A percentile compares a stretch with the other conserved stretches of the same genome.
Evolutionary conservation across 2,113 vertebrate genomes (phyloP).

Genomic region (Pithys albifrons): DNA sequence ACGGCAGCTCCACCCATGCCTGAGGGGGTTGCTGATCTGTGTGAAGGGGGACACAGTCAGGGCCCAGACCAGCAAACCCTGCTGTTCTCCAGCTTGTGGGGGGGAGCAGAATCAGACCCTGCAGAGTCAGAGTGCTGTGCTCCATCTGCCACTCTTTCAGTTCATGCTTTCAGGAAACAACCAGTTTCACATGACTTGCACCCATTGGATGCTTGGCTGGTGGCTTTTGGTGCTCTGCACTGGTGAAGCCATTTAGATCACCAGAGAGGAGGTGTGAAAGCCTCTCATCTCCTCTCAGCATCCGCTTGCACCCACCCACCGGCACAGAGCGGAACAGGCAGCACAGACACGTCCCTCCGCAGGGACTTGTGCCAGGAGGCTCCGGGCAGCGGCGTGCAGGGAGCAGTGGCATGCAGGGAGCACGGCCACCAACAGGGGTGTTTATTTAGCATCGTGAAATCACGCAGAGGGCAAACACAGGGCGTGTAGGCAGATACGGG

Average conservation of each 20-base stretch:
- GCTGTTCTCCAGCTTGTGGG: neutral
- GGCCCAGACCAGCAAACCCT: neutral
- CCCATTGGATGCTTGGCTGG: neutral
- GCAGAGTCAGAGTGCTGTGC: neutral
- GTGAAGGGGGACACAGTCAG: neutral
- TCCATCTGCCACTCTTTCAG: neutral
- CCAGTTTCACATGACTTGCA: neutral
- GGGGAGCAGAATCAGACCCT: neutral
- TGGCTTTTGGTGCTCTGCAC: constrained; percentile 10
- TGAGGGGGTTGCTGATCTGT: neutral
- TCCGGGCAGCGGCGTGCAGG: neutral
- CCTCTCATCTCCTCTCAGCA: neutral
- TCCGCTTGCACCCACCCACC: neutral
- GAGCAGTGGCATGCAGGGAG: neutral
- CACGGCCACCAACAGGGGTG: neutral
- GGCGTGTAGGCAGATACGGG: neutral
- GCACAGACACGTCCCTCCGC: neutral
- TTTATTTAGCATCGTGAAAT: neutral
- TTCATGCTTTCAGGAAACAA: neutral
- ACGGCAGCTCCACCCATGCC: neutral
- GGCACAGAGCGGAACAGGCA: neutral
- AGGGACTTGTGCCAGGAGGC: neutral
- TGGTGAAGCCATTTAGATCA: neutral
- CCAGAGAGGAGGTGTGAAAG: constrained; percentile 20
- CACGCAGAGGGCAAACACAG: neutral